A percentile compares a stretch with the other conserved stretches of the same genome.
Evolutionary conservation across 30 jellyfish, hydroid and myxozoan genomes (phyloP).

Genomic region (Hydractinia symbiolongicarpus): DNA sequence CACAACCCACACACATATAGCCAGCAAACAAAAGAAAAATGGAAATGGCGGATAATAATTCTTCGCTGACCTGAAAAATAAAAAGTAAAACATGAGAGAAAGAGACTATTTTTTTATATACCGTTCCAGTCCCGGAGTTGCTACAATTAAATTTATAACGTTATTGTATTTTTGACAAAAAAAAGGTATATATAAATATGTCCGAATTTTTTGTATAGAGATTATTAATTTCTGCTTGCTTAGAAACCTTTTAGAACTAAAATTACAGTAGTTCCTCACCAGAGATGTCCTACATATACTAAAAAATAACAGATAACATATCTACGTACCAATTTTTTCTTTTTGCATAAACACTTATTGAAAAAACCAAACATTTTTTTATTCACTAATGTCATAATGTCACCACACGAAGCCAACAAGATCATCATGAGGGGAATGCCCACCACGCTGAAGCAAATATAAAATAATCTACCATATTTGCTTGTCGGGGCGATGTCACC

Average conservation of each 20-base stretch:
- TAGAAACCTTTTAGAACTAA: neutral
- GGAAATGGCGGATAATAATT: slow-evolving; percentile 7
- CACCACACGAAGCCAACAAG: slow-evolving; percentile 33
- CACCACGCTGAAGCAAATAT: slow-evolving; percentile 6
- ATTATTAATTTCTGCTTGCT: neutral
- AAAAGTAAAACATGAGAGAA: neutral
- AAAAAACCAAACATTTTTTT: slow-evolving; percentile 21
- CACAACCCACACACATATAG: slow-evolving; percentile 6
- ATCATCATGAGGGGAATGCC: slow-evolving; percentile 44
- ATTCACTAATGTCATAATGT: slow-evolving; percentile 22
- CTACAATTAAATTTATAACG: neutral
- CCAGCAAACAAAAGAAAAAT: slow-evolving; percentile 1
- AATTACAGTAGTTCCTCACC: neutral
- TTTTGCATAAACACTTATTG: neutral
- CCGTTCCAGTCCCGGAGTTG: neutral
- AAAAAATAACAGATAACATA: too few species aligned
- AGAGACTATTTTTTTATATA: neutral
- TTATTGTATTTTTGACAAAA: neutral
- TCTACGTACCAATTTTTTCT: slow-evolving; percentile 7
- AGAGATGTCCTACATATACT: too few species aligned
- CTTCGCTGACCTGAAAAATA: slow-evolving; percentile 27
- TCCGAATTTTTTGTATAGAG: too few species aligned
- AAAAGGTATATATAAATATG: neutral
- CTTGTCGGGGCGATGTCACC: slow-evolving; percentile 34
- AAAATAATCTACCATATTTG: slow-evolving; percentile 9